Evolutionary conservation across 1,140 invertebrate genomes (phyloP), one percentile per base, ranked within the genome.

Genomic region (Vanessa tameamea): DNA sequence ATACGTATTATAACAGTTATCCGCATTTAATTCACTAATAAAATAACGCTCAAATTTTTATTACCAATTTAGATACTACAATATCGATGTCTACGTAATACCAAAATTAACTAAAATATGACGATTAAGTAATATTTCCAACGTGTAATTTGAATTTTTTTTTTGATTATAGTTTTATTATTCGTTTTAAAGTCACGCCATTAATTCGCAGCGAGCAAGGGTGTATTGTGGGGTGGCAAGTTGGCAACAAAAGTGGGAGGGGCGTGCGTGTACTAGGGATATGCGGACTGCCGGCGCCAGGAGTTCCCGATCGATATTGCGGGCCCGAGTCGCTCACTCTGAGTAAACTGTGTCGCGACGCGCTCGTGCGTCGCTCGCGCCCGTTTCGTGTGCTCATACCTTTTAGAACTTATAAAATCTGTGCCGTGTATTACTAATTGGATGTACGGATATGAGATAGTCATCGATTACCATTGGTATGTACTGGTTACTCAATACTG

Each of bases 201-300:
- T 78, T 80, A 79, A 81, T 82, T 82, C 74, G 68, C 78, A 76
- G 64, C 26, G 65, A 69, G 53, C 69, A 55, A 70, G 77, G 83
- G 82, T 83, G 79, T 81, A 65, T 78, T 78, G 48, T 59, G 78
- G 86, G 87, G 85, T 86, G 84, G 82, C 65, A 73, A 71, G 75
- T 55, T 74, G 61, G 76, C 47, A 72, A 64, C 73, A 43, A 77
- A 67, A 77, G 78, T 81, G 84, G 87, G 87, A 82, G 87, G 88
- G 87, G 90, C 77, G 73, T 86, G 87, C 88, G 87, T 88, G 90
- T 81, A 86, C 80, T 84, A 90, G 89, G 90, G 87, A 91, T 86
- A 90, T 90, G 86, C 90, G 87, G 88, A 84, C 78, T 80, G 85
- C 73, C 88, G 90, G 89, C 90, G 90, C 90, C 90, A 81, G 88